phyloP scores from a whole-genome alignment of 1,140 invertebrate genomes.

The Tetragnatha versicolor region DNA sequence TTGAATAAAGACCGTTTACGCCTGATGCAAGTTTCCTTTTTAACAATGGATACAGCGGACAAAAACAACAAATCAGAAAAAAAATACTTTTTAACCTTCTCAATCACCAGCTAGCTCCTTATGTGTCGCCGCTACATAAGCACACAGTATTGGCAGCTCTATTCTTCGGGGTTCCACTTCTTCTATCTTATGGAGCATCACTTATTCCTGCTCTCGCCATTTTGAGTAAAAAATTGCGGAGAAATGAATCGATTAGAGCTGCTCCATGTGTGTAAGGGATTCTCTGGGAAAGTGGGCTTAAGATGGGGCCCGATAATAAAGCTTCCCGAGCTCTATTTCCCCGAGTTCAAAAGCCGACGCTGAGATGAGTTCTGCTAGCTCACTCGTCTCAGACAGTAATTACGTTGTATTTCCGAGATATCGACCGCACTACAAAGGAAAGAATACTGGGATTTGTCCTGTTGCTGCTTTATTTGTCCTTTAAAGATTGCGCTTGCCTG shows the following conservation, averaged over 20 bases:
- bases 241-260: neutral
- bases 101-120: conserved; percentile 10
- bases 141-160: conserved; percentile 14
- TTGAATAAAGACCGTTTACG: conserved; percentile 10
- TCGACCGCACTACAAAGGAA: neutral
- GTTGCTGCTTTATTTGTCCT: too few relatives aligned
- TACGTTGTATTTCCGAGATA: neutral
- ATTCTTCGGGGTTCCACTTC: neutral
- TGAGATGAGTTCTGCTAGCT: neutral
- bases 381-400: neutral
- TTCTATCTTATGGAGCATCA: neutral
- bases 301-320: conserved; percentile 4
- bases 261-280: neutral
- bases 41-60: conserved; percentile 9
- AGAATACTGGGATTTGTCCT: too few relatives aligned
- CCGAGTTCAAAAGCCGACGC: conserved; percentile 3
- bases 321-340: neutral
- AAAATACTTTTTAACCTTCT: conserved; percentile 1
- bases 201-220: neutral
- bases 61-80: conserved; percentile 18
- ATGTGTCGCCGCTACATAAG: neutral
- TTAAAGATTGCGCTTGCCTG: too few relatives aligned
- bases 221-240: neutral
- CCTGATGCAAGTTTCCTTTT: conserved; percentile 13
- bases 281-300: neutral